Base-by-base conservation (phyloP, 2,113 vertebrate genomes). In the Pelvicachromis taeniatus region DNA sequence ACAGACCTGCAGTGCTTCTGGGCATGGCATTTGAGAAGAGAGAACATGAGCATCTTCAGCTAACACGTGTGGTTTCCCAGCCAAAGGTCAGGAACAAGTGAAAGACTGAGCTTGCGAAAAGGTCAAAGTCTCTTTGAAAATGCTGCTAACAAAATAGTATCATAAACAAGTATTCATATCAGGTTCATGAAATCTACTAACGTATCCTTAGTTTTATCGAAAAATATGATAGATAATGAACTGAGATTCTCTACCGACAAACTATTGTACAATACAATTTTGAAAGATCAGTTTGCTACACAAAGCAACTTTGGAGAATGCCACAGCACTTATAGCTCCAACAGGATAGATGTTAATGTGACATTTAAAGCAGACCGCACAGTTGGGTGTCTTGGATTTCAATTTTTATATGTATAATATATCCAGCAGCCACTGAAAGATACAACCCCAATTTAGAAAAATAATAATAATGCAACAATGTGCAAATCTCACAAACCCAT, bases 11-110 rank as follows among this genome's bases (percentile, higher is more conserved):
- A 77, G 52, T 82, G 77, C 77, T 90, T 87, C 81, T 10, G 42
- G 90, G 45, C 80, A 73, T 91, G 86, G 85, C 88, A 92, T 92
- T 91, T 59, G 33, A 83, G 81, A 59, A 75, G 63, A 77, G 52
- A 83, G 45, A 90, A 80, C 77, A 77, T 52, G 77, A 84, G 83
- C 11, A 31, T 90, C 90, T 87, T 92, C 78, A 86, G 80, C 83
- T 63, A 73, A 84, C 19, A 29, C 29, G 10, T 77, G 78, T 17
- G 4, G 81, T 78, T 93, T 88, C 78, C 31, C 42, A 68, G 65
- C 59, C 84, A 94, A 95, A 95, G 93, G 93, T 94, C 93, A 94
- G 73, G 70, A n/a, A 48, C 82, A 58, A 88, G 87, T 81, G 52
- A 83, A 90, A 54, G 68, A 82, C 79, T 86, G 83, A 78, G 89